A percentile compares a stretch with the other conserved stretches of the same genome.
phyloP scores from a whole-genome alignment of 2,888 invertebrate genomes.

The Dyspetes luteomarginatus region DNA sequence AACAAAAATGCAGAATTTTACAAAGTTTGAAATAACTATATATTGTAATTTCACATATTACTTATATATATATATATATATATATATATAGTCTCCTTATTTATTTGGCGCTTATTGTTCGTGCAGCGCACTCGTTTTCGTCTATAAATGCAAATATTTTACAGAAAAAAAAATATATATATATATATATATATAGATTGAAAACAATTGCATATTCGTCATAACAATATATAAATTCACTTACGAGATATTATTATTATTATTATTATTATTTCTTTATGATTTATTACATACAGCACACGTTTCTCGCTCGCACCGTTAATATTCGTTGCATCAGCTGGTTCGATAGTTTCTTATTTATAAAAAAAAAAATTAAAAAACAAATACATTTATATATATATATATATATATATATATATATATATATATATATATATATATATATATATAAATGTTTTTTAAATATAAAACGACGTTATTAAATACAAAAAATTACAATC shows the following conservation, averaged over 20 bases:
- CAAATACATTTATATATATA: conserved; percentile 37
- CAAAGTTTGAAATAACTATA: conserved; percentile 60
- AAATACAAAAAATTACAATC: conserved; percentile 78
- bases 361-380: conserved; percentile 26
- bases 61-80: too few species aligned
- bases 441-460: conserved; percentile 25
- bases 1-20: conserved; percentile 23
- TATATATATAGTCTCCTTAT: conserved; percentile 47
- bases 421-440: conserved; percentile 24
- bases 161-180: conserved; percentile 31
- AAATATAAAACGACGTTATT: conserved; percentile 71
- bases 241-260: conserved; percentile 68
- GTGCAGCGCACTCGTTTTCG: background rate
- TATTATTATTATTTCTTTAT: conserved; percentile 68
- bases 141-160: conserved; percentile 49
- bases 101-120: conserved; percentile 7
- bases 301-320: conserved; percentile 78
- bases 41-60: conserved; percentile 53
- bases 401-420: conserved; percentile 24
- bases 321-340: conserved; percentile 55
- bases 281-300: conserved; percentile 77
- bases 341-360: conserved; percentile 37
- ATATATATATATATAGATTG: conserved; percentile 62
- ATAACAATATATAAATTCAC: conserved; percentile 80
- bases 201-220: conserved; percentile 79